phyloP scores from a whole-genome alignment of 2,888 invertebrate genomes.

The Caenorhabditis sp. region DNA sequence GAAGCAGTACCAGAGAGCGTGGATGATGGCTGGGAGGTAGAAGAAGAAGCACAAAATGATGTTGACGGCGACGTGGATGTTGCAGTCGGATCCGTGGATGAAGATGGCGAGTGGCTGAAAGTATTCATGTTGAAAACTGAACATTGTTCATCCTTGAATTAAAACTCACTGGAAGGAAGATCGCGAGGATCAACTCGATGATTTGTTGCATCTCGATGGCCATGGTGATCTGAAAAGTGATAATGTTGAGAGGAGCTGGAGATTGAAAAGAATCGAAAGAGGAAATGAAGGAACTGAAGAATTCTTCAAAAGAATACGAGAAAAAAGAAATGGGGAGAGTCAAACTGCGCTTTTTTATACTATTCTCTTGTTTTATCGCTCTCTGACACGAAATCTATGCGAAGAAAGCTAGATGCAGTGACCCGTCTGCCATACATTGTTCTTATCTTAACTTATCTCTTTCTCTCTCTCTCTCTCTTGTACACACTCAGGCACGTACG shows the following conservation, averaged over 20 bases:
- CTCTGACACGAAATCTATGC: conserved; percentile 39
- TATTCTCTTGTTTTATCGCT: conserved; percentile 50
- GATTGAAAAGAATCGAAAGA: neutral
- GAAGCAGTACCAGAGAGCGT: conserved; percentile 81
- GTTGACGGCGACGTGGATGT: conserved; percentile 79
- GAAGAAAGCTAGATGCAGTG: neutral
- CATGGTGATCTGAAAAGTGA: conserved; percentile 64
- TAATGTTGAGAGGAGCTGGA: neutral
- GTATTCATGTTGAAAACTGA: neutral
- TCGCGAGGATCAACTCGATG: conserved; percentile 81
- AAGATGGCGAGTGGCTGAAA: conserved; percentile 80
- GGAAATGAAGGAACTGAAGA: neutral
- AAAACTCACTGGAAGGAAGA: conserved; percentile 79
- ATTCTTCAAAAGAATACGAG: neutral
- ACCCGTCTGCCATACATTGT: conserved; percentile 24
- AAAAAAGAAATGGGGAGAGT: conserved; percentile 9
- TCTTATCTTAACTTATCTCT: conserved; percentile 35
- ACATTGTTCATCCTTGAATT: conserved; percentile 17
- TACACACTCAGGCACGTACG: neutral
- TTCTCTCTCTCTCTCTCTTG: neutral
- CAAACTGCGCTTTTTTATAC: conserved; percentile 35
- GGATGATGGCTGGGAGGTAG: conserved; percentile 78
- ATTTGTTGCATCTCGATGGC: conserved; percentile 80
- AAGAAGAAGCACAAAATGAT: conserved; percentile 80
- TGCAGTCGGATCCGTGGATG: conserved; percentile 80